phyloP scores from a whole-genome alignment of 1,140 invertebrate species.

The Drosophila ficusphila region DNA sequence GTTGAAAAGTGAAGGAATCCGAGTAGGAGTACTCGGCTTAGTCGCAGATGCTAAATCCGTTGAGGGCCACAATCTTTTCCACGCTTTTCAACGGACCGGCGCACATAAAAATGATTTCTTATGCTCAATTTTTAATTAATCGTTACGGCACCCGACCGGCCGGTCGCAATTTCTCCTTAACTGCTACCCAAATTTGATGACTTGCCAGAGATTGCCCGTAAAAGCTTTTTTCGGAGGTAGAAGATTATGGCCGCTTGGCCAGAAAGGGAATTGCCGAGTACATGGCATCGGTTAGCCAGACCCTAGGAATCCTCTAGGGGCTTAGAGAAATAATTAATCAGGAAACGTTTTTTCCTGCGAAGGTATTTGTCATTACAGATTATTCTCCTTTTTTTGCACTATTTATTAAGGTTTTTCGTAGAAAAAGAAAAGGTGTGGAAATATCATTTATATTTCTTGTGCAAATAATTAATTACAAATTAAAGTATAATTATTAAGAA shows the following conservation, averaged over 20 bases:
- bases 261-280: slow-evolving; percentile 15
- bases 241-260: slow-evolving; percentile 11
- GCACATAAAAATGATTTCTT: slow-evolving; percentile 67
- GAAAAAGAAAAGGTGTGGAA: too few relatives aligned
- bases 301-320: slow-evolving; percentile 9
- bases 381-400: too few relatives aligned
- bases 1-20: slow-evolving; percentile 10
- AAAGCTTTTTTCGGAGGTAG: slow-evolving; percentile 20
- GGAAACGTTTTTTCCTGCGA: background rate
- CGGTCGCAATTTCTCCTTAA: slow-evolving; percentile 18
- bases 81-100: slow-evolving; percentile 7
- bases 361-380: background rate
- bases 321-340: background rate
- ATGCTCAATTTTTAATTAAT: slow-evolving; percentile 73
- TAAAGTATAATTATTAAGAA: too few relatives aligned
- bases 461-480: too few relatives aligned
- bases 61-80: slow-evolving; percentile 29
- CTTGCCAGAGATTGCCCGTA: slow-evolving; percentile 50
- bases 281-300: slow-evolving; percentile 14
- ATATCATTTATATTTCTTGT: too few relatives aligned
- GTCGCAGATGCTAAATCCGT: slow-evolving; percentile 31
- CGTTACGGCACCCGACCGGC: slow-evolving; percentile 11
- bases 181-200: slow-evolving; percentile 47
- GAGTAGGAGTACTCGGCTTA: slow-evolving; percentile 5
- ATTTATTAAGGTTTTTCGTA: too few relatives aligned